A percentile compares a stretch with the other conserved stretches of the same genome.
phyloP scores from a whole-genome alignment of 2,797 vertebrate species.

The Microctenopoma steveboyesi region DNA sequence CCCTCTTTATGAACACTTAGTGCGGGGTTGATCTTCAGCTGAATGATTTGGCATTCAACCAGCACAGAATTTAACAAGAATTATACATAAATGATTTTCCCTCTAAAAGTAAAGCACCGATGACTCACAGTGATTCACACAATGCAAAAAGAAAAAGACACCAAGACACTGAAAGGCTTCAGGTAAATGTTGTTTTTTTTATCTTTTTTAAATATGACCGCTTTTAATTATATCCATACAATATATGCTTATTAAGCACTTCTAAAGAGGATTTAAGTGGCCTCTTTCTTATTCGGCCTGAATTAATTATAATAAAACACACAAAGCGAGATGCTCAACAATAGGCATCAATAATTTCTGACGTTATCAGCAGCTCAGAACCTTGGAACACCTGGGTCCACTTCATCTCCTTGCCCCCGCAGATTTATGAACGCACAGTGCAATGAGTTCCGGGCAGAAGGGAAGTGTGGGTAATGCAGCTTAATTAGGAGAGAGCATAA shows the following conservation, averaged over 20 bases:
- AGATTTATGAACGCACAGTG: conserved; percentile 73
- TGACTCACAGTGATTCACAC: conserved; percentile 11
- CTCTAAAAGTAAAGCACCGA: conserved; percentile 1
- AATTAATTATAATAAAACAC: conserved; percentile 71
- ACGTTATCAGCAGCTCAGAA: conserved; percentile 74
- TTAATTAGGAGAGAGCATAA: conserved; percentile 73
- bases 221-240: conserved; percentile 14
- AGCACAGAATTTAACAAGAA: conserved; percentile 22
- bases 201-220: background rate
- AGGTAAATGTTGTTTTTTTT: conserved; percentile 3
- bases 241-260: conserved; percentile 40
- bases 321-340: conserved; percentile 60
- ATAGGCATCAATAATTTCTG: conserved; percentile 76
- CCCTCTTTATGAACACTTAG: conserved; percentile 60
- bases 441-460: conserved; percentile 55
- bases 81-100: background rate
- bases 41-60: conserved; percentile 49
- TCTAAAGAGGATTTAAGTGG: conserved; percentile 35
- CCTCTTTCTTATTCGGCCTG: conserved; percentile 44
- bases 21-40: conserved; percentile 50
- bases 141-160: background rate
- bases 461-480: conserved; percentile 66
- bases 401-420: conserved; percentile 74
- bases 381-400: conserved; percentile 79
- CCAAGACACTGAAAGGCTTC: background rate